A percentile compares a stretch with the other conserved stretches of the same genome.
Evolutionary conservation across 1,140 invertebrate species (phyloP).

Genomic region (Dryas iulia): DNA sequence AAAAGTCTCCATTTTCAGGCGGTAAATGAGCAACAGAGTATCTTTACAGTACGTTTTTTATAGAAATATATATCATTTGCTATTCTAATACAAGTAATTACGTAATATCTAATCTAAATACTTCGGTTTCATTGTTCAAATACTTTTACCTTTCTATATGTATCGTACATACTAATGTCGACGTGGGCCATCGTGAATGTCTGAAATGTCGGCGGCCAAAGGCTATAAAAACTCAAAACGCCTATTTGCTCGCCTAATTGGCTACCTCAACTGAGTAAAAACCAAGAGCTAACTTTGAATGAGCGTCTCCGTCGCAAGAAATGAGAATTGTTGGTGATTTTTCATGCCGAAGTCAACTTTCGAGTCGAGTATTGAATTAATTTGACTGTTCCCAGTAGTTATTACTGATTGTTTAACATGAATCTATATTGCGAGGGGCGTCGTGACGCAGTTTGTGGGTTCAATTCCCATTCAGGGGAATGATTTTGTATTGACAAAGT

Average conservation of each 20-base stretch:
- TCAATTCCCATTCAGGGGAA: too few species aligned
- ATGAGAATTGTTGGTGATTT: conserved; percentile 12
- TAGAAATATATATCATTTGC: too few species aligned
- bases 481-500: conserved; percentile 7
- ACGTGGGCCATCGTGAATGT: conserved; percentile 11
- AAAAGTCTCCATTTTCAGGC: too few species aligned
- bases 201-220: conserved; percentile 30
- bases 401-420: background rate
- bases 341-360: background rate
- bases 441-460: background rate
- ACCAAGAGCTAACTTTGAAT: conserved; percentile 15
- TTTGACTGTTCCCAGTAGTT: background rate
- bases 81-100: too few species aligned
- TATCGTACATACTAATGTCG: background rate
- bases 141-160: too few species aligned
- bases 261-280: conserved; percentile 27
- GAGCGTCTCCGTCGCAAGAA: conserved; percentile 19
- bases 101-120: too few species aligned
- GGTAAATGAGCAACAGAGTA: too few species aligned
- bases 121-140: too few species aligned
- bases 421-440: background rate
- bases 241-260: conserved; percentile 44
- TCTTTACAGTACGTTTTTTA: too few species aligned
- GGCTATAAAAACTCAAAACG: conserved; percentile 27
- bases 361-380: background rate